Percentiles rank a stretch among this genome's conserved stretches.
Conservation (phyloP, 2,797 vertebrate species). For the Myiotriccus ornatus region DNA sequence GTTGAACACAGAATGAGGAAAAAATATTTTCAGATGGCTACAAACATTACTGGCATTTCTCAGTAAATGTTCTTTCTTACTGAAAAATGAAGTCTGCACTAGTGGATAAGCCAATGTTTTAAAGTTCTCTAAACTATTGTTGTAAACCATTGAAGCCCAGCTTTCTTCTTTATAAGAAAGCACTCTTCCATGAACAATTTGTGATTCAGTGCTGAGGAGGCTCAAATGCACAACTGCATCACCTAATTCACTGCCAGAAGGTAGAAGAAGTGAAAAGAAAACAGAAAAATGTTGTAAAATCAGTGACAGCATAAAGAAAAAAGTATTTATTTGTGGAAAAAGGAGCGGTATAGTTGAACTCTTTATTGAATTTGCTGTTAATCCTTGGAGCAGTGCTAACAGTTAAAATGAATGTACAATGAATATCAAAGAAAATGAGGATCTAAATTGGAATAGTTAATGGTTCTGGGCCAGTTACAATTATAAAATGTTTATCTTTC, state of each 20-base stretch:
- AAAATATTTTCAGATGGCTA: neutral
- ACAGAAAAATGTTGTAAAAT: neutral
- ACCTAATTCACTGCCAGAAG: neutral
- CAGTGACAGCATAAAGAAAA: neutral
- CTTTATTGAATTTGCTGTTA: neutral
- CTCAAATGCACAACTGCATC: neutral
- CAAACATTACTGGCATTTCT: neutral
- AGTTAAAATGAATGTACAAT: neutral
- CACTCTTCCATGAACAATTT: neutral
- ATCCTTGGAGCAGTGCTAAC: neutral
- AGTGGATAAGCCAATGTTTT: neutral
- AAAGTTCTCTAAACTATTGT: neutral
- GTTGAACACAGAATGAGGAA: neutral
- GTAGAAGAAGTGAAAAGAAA: neutral
- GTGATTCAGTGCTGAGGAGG: neutral
- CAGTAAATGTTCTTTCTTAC: neutral
- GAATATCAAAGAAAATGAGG: neutral
- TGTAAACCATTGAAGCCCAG: neutral
- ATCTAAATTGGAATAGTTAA: neutral
- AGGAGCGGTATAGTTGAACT: neutral
- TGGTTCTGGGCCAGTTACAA: neutral
- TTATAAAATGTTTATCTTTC: neutral
- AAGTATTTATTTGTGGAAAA: fast-evolving
- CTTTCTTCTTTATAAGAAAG: neutral
- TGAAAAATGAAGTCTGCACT: neutral